Evolutionary conservation across 2,113 vertebrate species (phyloP).

Genomic region (Ophiodon elongatus): DNA sequence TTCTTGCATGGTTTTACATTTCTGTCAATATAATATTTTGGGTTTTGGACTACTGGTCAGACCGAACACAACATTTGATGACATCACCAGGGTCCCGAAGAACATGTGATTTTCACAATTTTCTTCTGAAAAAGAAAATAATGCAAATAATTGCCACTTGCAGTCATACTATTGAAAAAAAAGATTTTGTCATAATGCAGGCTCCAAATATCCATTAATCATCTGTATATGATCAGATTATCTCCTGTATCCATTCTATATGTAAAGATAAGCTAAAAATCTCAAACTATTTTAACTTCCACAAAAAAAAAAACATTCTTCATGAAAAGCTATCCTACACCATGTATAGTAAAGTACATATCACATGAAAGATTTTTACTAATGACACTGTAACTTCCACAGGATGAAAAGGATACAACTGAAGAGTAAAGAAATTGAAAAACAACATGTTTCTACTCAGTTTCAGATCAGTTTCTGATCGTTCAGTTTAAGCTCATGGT

Average conservation of each 20-base stretch:
- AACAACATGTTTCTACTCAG: background rate
- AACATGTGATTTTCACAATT: background rate
- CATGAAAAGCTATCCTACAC: too few relatives aligned
- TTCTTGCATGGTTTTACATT: background rate
- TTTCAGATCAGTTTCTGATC: conserved; percentile 9
- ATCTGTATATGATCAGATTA: too few relatives aligned
- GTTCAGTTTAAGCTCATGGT: background rate
- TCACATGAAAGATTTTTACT: too few relatives aligned
- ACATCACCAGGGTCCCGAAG: background rate
- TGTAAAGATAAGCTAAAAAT: background rate
- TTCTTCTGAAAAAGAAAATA: background rate
- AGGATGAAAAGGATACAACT: background rate
- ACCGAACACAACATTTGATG: too few relatives aligned
- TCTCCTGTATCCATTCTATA: background rate
- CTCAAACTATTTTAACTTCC: too few relatives aligned
- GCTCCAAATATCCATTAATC: too few relatives aligned
- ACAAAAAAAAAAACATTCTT: too few relatives aligned
- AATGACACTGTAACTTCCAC: background rate
- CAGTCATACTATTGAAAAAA: background rate
- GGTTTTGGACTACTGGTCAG: background rate
- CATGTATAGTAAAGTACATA: too few relatives aligned
- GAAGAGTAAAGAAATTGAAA: background rate
- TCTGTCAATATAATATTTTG: background rate
- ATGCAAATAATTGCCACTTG: background rate
- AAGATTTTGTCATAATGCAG: too few relatives aligned